Percentiles rank a stretch among this genome's conserved stretches.
Evolutionary conservation across 2,797 vertebrate species (phyloP).

Genomic region (Carapus acus): DNA sequence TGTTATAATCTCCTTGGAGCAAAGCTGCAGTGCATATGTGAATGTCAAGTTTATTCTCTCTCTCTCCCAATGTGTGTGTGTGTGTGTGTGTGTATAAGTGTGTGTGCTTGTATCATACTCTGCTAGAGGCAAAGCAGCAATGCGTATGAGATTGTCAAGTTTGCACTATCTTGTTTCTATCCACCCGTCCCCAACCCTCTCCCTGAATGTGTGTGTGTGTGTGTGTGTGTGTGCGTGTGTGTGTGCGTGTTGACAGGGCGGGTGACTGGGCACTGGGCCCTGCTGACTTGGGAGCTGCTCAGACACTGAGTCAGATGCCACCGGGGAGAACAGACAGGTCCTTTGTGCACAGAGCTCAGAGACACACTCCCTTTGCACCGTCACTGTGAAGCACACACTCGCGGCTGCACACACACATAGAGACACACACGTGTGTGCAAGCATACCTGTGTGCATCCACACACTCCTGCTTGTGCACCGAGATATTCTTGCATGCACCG

Average conservation of each 20-base stretch:
- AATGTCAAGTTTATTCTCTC: slow-evolving; percentile 32
- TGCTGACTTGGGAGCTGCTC: slow-evolving; percentile 68
- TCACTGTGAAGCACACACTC: slow-evolving; percentile 63
- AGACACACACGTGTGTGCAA: slow-evolving; percentile 9
- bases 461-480: slow-evolving; percentile 26
- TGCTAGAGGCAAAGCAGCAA: no score
- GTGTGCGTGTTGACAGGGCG: slow-evolving; percentile 54
- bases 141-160: no score
- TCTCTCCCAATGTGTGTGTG: slow-evolving; percentile 1
- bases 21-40: slow-evolving; percentile 40
- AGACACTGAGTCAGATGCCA: slow-evolving; percentile 77
- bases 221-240: slow-evolving; percentile 23
- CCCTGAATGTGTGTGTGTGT: slow-evolving; percentile 11
- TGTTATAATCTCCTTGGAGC: slow-evolving; percentile 50
- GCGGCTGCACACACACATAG: slow-evolving; percentile 14
- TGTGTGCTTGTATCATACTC: slow-evolving; percentile 50
- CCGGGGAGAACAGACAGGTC: slow-evolving; percentile 67
- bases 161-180: no score
- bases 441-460: slow-evolving; percentile 23
- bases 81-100: slow-evolving; percentile 19
- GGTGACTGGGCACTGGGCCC: slow-evolving; percentile 59
- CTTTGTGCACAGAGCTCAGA: slow-evolving; percentile 60
- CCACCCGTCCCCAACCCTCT: no score
- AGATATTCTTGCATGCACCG: slow-evolving; percentile 25
- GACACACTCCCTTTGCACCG: slow-evolving; percentile 77